Conservation (phyloP, 2,797 vertebrate species). For the Pseudotriccus pelzelni region DNA sequence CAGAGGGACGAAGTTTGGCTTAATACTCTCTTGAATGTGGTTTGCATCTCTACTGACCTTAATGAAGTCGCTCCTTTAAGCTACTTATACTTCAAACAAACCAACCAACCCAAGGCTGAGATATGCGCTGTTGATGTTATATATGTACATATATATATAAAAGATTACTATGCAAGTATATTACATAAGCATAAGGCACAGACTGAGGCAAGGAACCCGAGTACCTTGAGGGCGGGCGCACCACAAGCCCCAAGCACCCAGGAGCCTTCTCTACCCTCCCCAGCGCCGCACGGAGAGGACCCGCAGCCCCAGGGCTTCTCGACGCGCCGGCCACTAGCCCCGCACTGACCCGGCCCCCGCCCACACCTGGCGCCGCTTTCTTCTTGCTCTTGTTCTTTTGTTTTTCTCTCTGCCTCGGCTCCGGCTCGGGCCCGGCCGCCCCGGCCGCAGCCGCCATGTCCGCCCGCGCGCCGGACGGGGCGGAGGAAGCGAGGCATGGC, state of each 20-base stretch:
- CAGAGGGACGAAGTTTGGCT: background rate
- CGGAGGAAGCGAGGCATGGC: background rate
- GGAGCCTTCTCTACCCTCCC: background rate
- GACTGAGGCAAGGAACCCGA: background rate
- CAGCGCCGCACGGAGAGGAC: background rate
- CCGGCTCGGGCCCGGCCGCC: background rate
- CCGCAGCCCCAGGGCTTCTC: background rate
- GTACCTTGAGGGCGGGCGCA: background rate
- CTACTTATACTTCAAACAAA: background rate
- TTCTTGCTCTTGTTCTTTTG: background rate
- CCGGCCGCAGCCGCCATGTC: background rate
- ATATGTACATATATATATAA: too few relatives aligned
- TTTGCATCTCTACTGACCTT: background rate
- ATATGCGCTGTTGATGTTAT: background rate
- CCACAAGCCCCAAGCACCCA: background rate
- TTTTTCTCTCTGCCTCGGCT: background rate
- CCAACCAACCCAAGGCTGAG: background rate
- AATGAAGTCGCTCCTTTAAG: background rate
- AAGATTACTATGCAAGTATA: background rate
- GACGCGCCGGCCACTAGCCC: too few relatives aligned
- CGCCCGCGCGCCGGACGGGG: background rate
- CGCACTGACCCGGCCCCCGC: background rate
- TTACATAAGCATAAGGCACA: background rate
- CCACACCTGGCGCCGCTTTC: background rate
- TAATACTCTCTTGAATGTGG: rapidly evolving